A percentile compares a stretch with the other conserved stretches of the same genome.
These are phyloP conservation scores for Channa argus DNA, from an alignment of 2,113 vertebrate species.

Conservation along the genomic window DNA sequence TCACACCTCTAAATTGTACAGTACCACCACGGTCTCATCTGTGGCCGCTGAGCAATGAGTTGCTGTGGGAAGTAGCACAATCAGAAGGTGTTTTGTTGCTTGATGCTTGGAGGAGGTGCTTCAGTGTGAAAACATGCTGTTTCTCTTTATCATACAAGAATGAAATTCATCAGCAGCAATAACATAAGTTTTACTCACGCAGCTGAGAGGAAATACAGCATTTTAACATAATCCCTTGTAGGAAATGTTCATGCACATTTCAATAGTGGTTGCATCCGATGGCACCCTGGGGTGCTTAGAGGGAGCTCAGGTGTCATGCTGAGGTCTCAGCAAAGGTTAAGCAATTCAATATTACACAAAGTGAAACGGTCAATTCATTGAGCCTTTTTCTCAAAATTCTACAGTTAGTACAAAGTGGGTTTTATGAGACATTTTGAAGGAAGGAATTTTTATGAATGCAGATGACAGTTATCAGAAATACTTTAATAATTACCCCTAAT, in stretches of 20 bases:
- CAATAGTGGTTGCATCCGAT: background rate
- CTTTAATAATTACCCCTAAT: background rate
- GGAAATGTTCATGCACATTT: background rate
- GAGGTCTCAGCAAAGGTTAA: slow-evolving; percentile 45
- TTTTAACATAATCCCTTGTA: background rate
- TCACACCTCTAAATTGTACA: too few species aligned
- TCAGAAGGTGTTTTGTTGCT: too few species aligned
- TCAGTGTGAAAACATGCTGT: too few species aligned
- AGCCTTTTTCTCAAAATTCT: slow-evolving; percentile 14
- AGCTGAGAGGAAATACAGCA: background rate
- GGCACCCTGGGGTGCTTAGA: background rate
- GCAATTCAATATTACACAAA: background rate
- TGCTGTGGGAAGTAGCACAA: too few species aligned
- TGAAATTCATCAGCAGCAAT: too few species aligned
- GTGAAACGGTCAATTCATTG: slow-evolving; percentile 19
- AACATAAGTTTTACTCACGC: background rate
- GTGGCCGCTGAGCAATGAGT: too few species aligned
- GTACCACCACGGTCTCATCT: too few species aligned
- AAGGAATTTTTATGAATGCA: background rate
- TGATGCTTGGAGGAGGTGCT: too few species aligned
- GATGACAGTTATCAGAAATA: slow-evolving; percentile 5
- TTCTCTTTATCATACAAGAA: background rate
- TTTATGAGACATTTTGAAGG: slow-evolving; percentile 25
- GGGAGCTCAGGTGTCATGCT: slow-evolving; percentile 9
- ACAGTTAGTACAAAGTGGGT: slow-evolving; percentile 15